phyloP scores from a whole-genome alignment of 2,113 vertebrate genomes.

The Sitta europaea region DNA sequence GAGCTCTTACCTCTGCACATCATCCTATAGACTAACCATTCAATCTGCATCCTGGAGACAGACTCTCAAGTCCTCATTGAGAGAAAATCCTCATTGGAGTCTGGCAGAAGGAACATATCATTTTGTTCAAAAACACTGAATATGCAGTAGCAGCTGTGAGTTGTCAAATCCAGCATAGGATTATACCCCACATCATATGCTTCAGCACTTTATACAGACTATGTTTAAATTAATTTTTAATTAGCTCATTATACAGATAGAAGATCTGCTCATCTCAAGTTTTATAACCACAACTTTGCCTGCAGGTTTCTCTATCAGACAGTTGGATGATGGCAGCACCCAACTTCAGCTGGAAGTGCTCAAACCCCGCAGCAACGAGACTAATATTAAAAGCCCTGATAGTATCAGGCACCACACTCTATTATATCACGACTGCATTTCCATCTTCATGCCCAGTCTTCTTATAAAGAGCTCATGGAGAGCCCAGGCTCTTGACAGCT shows the following conservation, averaged over 20 bases:
- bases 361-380: not conserved
- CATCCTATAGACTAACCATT: not conserved
- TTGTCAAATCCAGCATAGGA: conserved; percentile 40
- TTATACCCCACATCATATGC: conserved; percentile 31
- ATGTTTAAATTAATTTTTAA: conserved; percentile 64
- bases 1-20: not conserved
- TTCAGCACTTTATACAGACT: conserved; percentile 50
- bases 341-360: conserved; percentile 27
- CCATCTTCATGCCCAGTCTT: not conserved
- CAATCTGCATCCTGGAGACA: not conserved
- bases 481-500: not conserved
- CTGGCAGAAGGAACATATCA: not conserved
- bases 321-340: conserved; percentile 9
- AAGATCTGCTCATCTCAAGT: conserved; percentile 44
- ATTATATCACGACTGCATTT: conserved; percentile 32
- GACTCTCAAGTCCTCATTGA: not conserved
- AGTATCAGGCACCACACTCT: conserved; percentile 44
- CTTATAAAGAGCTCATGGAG: not conserved
- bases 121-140: conserved; percentile 24
- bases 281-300: conserved; percentile 50
- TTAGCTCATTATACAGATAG: conserved; percentile 57
- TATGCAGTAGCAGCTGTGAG: conserved; percentile 23
- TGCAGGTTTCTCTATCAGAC: conserved; percentile 43
- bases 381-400: conserved; percentile 46
- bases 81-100: not conserved